These are phyloP conservation scores for Syritta pipiens DNA, from an alignment of 2,888 invertebrate genomes.

Conservation along the genomic window DNA sequence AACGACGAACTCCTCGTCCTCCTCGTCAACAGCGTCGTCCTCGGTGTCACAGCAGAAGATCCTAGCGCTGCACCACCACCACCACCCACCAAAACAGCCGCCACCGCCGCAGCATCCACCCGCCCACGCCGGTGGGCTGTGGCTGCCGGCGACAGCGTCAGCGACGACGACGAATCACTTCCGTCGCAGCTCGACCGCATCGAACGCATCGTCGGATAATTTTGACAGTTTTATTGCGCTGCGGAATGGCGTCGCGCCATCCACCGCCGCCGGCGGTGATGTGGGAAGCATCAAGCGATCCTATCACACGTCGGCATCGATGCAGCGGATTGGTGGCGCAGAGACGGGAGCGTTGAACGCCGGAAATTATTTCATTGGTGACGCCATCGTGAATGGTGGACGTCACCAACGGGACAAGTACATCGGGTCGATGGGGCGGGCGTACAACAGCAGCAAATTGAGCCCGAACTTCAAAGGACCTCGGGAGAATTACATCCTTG, in stretches of 20 bases:
- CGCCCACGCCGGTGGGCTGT: no score
- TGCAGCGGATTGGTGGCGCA: conserved; percentile 24
- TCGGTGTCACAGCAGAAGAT: conserved; percentile 74
- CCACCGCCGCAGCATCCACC: conserved; percentile 1
- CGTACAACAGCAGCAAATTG: conserved; percentile 33
- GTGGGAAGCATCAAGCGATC: conserved; percentile 43
- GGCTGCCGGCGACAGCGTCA: neutral
- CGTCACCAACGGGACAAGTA: conserved; percentile 21
- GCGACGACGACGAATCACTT: conserved; percentile 54
- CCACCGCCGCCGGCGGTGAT: neutral
- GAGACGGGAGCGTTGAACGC: neutral
- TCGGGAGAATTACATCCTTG: conserved; percentile 76
- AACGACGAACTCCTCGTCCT: conserved; percentile 70
- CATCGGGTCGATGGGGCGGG: conserved; percentile 17
- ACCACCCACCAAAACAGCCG: conserved; percentile 56
- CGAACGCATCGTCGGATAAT: conserved; percentile 77
- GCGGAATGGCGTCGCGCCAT: conserved; percentile 71
- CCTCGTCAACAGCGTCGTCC: conserved; percentile 76
- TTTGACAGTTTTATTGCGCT: conserved; percentile 76
- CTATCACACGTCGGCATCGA: conserved; percentile 47
- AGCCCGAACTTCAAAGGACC: conserved; percentile 48
- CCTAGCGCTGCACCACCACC: conserved; percentile 64
- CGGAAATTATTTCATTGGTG: conserved; percentile 42
- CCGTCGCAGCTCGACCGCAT: conserved; percentile 75
- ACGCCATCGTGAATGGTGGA: conserved; percentile 11